Evolutionary conservation across 2,888 invertebrate genomes (phyloP), one percentile per base, ranked within the genome.

Genomic region (Rhagium mordax): DNA sequence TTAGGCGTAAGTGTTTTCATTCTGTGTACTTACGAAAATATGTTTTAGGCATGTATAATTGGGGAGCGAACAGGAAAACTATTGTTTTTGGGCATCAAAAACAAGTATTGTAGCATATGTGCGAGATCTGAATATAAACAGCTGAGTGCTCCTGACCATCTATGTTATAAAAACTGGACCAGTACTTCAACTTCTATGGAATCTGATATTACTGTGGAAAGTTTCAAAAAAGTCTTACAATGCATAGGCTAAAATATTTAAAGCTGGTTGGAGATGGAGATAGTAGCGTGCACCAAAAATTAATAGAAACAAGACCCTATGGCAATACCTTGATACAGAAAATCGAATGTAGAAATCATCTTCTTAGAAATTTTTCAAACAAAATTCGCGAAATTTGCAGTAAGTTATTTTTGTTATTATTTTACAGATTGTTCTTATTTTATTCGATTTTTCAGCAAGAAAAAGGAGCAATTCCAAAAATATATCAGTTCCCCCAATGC

Each of bases 311-410:
- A 27, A 24, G 21, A 51, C 65, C 65, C 21, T 65, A 65, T 65
- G 24, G 24, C 3, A 51, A 15, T 24, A 65, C 51, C 5, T 27
- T 51, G n/a, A 29, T 65, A 8, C 3, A 24, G 24, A 65, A 65
- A 51, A 21, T 65, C 13, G 65, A 65, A 51, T 65, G 65, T 16
- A 16, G 29, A 10, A 65, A 65, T 13, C 65, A 65, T 16, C 21
- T 65, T 13, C 24, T 65, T 8, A 13, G 65, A 65, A 49, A 65
- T 65, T 49, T 51, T 18, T 65, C 33, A n/a, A 18, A 49, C 24
- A 49, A 51, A 27, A 21, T 65, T 6, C 29, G 33, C 18, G 51
- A 65, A 4, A 16, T 61, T 61, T 18, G 24, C 6, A 6, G 24
- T 24, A 24, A 24, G 24, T 24, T 24, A 24, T 24, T 24, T 24